Evolutionary conservation across 2,888 invertebrate species (phyloP), one percentile per base, ranked within the genome.

Genomic region (Gisinianus flammeolus): DNA sequence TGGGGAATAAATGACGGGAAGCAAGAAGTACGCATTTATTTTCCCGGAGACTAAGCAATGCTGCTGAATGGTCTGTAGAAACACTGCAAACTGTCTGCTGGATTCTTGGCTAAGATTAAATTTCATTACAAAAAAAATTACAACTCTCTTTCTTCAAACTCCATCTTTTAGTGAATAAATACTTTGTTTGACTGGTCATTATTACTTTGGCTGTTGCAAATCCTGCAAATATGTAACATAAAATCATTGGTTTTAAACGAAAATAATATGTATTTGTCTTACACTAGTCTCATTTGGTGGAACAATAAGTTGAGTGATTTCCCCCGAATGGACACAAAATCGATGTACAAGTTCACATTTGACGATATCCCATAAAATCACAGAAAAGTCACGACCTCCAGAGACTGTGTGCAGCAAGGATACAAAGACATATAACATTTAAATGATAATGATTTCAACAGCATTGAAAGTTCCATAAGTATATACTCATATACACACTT

Each of bases 321-420:
- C 97, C 0, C 98, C 99, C 0, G 98, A 98, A 87, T 99, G 98
- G 0, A 98, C 97, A 86, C 97, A 97, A 89, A 98, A 99, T 4
- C 97, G 91, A 87, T 98, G 96, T 76, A 99, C 88, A 56, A 97
- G 88, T 0, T 92, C 91, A 2, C 97, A 97, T 44, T 93, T 93
- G 86, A 94, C 94, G 83, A 98, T 89, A 86, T 98, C 97, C 98
- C 98, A 98, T 0, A 98, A 89, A 84, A 96, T 96, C 2, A 97
- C 97, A 0, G 97, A 96, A 88, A 99, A 99, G 88, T 99, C 99
- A 16, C 97, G 95, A 0, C 98, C 97, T 0, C 99, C 99, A 0
- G 97, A 97, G 0, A 98, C 92, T n/a, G n/a, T n/a, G n/a, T n/a
- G n/a, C n/a, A n/a, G n/a, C n/a, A 97, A 88, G 86, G 44, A 44